These are phyloP conservation scores for Siphlonurus alternatus DNA, from an alignment of 2,888 invertebrate species.

Conservation along the genomic window DNA sequence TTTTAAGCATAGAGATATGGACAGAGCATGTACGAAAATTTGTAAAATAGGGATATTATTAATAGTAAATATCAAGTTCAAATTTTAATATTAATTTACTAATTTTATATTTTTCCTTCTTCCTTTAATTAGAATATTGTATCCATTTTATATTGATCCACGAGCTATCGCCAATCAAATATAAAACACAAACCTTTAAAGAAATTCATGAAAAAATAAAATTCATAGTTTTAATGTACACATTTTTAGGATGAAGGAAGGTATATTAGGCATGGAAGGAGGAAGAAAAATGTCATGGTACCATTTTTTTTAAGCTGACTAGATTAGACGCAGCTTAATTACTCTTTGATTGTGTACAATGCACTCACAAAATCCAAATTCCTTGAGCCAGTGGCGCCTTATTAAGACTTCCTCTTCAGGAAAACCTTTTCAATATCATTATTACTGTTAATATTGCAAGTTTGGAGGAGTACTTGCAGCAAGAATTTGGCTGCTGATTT, in stretches of 20 bases:
- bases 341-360: conserved; percentile 2
- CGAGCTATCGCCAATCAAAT: neutral
- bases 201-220: neutral
- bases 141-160: neutral
- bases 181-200: neutral
- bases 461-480: no score
- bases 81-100: no score
- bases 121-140: neutral
- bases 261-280: neutral
- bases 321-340: conserved; percentile 1
- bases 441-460: no score
- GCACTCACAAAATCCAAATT: neutral
- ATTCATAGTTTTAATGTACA: no score
- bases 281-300: conserved; percentile 3
- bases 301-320: conserved; percentile 3
- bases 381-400: neutral
- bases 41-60: no score
- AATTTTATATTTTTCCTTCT: no score
- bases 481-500: no score
- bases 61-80: no score
- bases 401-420: neutral
- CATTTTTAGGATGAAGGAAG: neutral
- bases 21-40: no score
- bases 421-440: no score
- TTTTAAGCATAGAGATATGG: no score